These are phyloP conservation scores for Hipparchia sbordonii DNA, from an alignment of 2,888 invertebrate genomes.

Conservation along the genomic window DNA sequence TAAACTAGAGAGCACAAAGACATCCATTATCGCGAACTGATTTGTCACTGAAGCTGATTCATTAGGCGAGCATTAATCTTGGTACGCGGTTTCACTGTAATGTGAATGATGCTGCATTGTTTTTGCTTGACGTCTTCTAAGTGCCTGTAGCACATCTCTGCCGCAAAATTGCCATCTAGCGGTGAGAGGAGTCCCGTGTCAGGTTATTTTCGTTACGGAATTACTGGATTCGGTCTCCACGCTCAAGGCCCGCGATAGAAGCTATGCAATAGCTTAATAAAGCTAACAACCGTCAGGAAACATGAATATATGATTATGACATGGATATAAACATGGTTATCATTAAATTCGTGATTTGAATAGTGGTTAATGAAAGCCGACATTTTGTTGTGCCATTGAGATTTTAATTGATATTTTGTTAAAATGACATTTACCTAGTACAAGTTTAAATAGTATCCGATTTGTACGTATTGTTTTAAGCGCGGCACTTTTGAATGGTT, in stretches of 20 bases:
- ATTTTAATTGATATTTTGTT: too few relatives aligned
- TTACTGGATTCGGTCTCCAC: too few relatives aligned
- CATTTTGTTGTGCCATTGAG: not conserved
- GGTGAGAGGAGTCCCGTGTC: too few relatives aligned
- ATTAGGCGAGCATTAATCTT: constrained; percentile 73
- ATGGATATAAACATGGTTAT: not conserved
- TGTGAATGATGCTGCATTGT: constrained; percentile 20
- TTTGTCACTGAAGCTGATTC: constrained; percentile 76
- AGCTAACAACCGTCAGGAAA: not conserved
- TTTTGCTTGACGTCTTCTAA: constrained; percentile 1
- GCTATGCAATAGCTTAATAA: too few relatives aligned
- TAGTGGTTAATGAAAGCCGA: not conserved
- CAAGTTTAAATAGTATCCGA: constrained; percentile 11
- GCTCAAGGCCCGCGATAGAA: too few relatives aligned
- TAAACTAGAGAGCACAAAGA: constrained; percentile 39
- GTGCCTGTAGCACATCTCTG: too few relatives aligned
- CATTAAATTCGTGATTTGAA: not conserved
- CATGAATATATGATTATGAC: too few relatives aligned
- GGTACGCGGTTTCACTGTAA: constrained; percentile 11
- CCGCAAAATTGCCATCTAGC: not conserved
- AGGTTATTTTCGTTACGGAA: too few relatives aligned
- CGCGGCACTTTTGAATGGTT: constrained; percentile 30
- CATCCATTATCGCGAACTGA: constrained; percentile 59
- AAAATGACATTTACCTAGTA: not conserved
- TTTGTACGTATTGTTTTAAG: constrained; percentile 20